These are phyloP conservation scores for Lottia scabra DNA, from an alignment of 2,888 invertebrate species.

Conservation along the genomic window DNA sequence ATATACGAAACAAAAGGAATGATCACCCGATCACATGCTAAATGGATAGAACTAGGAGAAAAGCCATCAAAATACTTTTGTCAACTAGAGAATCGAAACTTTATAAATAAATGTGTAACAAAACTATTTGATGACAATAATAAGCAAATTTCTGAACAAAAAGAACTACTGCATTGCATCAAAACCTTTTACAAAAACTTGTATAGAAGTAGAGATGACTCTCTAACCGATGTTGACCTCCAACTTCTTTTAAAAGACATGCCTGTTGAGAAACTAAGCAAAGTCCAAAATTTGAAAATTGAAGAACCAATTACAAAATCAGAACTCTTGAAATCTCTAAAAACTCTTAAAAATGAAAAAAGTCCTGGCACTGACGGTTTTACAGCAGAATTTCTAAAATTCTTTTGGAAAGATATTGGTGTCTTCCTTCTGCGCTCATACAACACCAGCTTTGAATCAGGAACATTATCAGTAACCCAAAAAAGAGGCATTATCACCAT, in stretches of 20 bases:
- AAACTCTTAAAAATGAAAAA: slow-evolving; percentile 8
- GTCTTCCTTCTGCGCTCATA: not conserved
- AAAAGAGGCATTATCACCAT: slow-evolving; percentile 5
- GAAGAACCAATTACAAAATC: not conserved
- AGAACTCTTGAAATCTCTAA: not conserved
- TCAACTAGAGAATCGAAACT: not conserved
- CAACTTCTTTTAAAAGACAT: not conserved
- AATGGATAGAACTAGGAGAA: slow-evolving; percentile 5
- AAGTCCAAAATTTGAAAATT: not conserved
- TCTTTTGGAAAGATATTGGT: not conserved
- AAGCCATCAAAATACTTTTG: not conserved
- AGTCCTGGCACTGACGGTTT: not conserved
- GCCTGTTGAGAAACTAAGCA: not conserved
- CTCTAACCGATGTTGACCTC: not conserved
- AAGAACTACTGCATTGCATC: not conserved
- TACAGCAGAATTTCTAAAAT: slow-evolving; percentile 2
- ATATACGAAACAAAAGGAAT: not conserved
- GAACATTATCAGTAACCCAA: not conserved
- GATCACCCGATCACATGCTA: not conserved
- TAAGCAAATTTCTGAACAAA: not conserved
- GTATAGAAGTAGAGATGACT: not conserved
- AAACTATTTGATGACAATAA: not conserved
- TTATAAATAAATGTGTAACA: not conserved
- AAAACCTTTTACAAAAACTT: not conserved
- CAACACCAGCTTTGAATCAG: not conserved